Evolutionary conservation across 30 jellyfish, hydroid and myxozoan genomes (phyloP).

Genomic region (Cassiopea andromeda): DNA sequence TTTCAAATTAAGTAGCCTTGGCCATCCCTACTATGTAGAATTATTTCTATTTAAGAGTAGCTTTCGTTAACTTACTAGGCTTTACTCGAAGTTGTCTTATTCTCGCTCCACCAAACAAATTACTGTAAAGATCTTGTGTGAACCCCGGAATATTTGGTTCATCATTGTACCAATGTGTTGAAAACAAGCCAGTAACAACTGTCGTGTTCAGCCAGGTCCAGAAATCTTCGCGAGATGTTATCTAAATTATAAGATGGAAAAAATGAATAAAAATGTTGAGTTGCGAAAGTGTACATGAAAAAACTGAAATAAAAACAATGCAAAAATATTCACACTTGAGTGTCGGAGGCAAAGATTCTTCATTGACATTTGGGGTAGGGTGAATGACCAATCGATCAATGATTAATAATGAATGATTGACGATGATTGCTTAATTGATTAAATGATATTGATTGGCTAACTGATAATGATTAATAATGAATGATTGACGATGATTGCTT

Average conservation of each 20-base stretch:
- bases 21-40: too few species aligned
- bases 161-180: conserved; percentile 86
- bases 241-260: conserved; percentile 31
- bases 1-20: too few species aligned
- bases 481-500: too few species aligned
- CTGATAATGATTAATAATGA: too few species aligned
- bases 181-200: conserved; percentile 82
- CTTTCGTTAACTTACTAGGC: conserved; percentile 42
- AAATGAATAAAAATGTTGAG: background rate
- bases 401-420: too few species aligned
- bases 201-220: conserved; percentile 93
- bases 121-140: conserved; percentile 80
- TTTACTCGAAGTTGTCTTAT: conserved; percentile 89
- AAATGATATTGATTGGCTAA: too few species aligned
- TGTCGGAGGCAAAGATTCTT: too few species aligned
- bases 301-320: too few species aligned
- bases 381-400: too few species aligned
- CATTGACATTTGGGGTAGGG: too few species aligned
- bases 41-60: background rate
- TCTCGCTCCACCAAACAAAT: conserved; percentile 96
- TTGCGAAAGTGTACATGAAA: background rate
- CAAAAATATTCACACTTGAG: too few species aligned
- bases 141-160: conserved; percentile 89
- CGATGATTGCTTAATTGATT: too few species aligned
- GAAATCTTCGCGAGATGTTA: conserved; percentile 70